phyloP scores from a whole-genome alignment of 2,888 invertebrate genomes.

The Heliconius hortense region DNA sequence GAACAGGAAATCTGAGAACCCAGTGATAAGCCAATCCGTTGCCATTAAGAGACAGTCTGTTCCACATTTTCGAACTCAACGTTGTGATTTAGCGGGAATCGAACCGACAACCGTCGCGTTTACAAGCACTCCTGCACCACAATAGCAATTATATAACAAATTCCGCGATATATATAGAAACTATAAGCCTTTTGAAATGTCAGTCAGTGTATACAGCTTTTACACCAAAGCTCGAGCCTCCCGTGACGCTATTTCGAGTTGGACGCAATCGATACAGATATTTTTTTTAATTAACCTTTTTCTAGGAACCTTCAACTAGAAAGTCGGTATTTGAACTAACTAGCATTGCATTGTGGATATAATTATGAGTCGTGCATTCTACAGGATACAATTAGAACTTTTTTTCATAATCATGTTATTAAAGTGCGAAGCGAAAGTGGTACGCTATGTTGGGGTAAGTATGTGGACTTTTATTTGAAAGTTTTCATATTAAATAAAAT shows the following conservation, averaged over 20 bases:
- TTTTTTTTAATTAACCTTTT: slow-evolving; percentile 41
- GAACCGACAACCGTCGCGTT: not conserved
- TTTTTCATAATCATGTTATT: slow-evolving; percentile 26
- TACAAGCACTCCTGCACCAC: not conserved
- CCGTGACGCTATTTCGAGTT: slow-evolving; percentile 37
- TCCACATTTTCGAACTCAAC: not conserved
- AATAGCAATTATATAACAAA: too few relatives aligned
- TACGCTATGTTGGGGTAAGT: not conserved
- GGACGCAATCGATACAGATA: slow-evolving; percentile 45
- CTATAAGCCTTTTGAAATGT: slow-evolving; percentile 5
- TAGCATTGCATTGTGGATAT: slow-evolving; percentile 42
- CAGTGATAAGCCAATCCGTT: not conserved
- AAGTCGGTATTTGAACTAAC: slow-evolving; percentile 38
- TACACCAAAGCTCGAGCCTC: slow-evolving; percentile 29
- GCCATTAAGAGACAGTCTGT: not conserved
- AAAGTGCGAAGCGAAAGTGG: slow-evolving; percentile 30
- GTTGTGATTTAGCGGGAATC: not conserved
- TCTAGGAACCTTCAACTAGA: slow-evolving; percentile 39
- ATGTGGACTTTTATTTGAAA: not conserved
- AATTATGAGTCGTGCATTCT: slow-evolving; percentile 37
- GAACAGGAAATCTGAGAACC: not conserved
- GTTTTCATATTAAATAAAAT: not conserved
- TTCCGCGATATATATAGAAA: too few relatives aligned
- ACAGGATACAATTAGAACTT: slow-evolving; percentile 29
- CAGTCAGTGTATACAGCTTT: slow-evolving; percentile 19